Conservation (phyloP, 1,140 invertebrate species). For the Epicauta chinensis region DNA sequence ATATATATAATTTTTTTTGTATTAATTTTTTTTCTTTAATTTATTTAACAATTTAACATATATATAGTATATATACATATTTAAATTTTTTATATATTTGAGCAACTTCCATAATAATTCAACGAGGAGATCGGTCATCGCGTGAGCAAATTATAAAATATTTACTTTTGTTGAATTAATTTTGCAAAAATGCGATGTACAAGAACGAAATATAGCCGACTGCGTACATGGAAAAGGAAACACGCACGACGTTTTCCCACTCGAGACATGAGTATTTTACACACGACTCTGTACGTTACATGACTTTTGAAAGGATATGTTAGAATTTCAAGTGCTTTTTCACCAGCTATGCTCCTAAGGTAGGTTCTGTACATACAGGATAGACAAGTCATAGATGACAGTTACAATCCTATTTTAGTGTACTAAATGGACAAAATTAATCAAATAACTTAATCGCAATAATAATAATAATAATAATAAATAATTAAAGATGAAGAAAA, state of each 20-base stretch:
- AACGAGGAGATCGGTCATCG: slow-evolving; percentile 11
- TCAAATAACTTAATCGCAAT: slow-evolving; percentile 10
- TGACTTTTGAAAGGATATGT: slow-evolving; percentile 20
- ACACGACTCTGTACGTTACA: slow-evolving; percentile 16
- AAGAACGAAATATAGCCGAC: too few relatives aligned
- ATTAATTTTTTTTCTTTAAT: too few relatives aligned
- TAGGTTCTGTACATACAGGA: slow-evolving; percentile 26
- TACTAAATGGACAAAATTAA: slow-evolving; percentile 20
- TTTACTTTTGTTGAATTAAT: not conserved
- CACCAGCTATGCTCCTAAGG: slow-evolving; percentile 19
- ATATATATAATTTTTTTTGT: too few relatives aligned
- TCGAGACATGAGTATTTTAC: slow-evolving; percentile 13
- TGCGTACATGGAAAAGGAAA: slow-evolving; percentile 1
- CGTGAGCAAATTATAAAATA: slow-evolving; percentile 1
- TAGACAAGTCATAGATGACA: slow-evolving; percentile 23
- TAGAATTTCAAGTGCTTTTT: slow-evolving; percentile 18
- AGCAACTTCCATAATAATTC: slow-evolving; percentile 28
- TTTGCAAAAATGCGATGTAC: too few relatives aligned
- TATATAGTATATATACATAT: not conserved
- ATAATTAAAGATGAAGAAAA: slow-evolving; percentile 1
- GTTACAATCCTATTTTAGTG: slow-evolving; percentile 23
- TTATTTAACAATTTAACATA: too few relatives aligned
- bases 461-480: slow-evolving; percentile 10
- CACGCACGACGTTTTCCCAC: slow-evolving; percentile 17
- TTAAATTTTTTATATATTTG: too few relatives aligned